phyloP scores from a whole-genome alignment of 2,888 invertebrate genomes.

The Phalangium opilio region DNA sequence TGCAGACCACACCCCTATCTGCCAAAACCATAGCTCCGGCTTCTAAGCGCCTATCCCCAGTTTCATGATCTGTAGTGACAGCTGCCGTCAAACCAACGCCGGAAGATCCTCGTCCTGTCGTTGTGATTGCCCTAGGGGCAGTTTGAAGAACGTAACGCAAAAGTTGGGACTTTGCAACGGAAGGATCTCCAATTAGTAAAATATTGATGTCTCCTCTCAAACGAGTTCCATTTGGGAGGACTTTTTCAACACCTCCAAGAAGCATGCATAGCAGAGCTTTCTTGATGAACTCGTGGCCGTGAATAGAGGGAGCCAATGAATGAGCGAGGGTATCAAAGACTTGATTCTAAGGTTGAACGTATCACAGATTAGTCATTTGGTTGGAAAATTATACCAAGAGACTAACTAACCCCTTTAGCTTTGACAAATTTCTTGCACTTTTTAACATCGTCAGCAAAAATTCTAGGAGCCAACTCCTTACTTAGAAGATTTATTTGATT shows the following conservation, averaged over 20 bases:
- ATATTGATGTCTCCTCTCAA: slow-evolving; percentile 81
- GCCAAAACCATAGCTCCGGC: slow-evolving; percentile 99
- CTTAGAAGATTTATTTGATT: slow-evolving; percentile 78
- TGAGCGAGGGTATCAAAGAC: slow-evolving; percentile 77
- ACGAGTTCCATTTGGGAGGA: slow-evolving; percentile 76
- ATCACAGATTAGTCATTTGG: too few species aligned
- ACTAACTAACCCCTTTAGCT: slow-evolving; percentile 24
- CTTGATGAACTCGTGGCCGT: slow-evolving; percentile 91
- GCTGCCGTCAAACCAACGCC: slow-evolving; percentile 98
- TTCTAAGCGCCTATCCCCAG: slow-evolving; percentile 56
- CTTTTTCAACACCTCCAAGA: slow-evolving; percentile 88
- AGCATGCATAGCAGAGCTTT: slow-evolving; percentile 86
- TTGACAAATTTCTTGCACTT: slow-evolving; percentile 63
- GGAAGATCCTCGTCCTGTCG: slow-evolving; percentile 93
- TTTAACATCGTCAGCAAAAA: slow-evolving; percentile 72
- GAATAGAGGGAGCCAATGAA: slow-evolving; percentile 93
- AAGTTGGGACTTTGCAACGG: slow-evolving; percentile 94
- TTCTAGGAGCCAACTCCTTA: slow-evolving; percentile 58
- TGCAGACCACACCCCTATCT: slow-evolving; percentile 92
- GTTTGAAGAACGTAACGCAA: slow-evolving; percentile 82
- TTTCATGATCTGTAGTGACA: slow-evolving; percentile 89
- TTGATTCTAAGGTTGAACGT: slow-evolving; percentile 35
- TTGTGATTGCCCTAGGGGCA: slow-evolving; percentile 89
- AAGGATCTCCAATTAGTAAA: slow-evolving; percentile 92
- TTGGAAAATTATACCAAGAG: too few species aligned